phyloP scores from a whole-genome alignment of 2,888 invertebrate species.

The Tipula unca region DNA sequence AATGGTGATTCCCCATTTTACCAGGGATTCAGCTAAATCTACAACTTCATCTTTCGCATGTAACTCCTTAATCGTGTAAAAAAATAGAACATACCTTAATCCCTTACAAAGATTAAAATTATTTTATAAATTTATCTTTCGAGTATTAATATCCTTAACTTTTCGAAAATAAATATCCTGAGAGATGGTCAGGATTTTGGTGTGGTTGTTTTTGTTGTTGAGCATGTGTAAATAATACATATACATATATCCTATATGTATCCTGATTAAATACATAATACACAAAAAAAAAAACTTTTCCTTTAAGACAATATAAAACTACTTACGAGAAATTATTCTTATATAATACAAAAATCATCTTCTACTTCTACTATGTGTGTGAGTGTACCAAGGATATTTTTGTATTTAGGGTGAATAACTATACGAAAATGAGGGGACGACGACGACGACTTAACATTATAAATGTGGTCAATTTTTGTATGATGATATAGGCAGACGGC shows the following conservation, averaged over 20 bases:
- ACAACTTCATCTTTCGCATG: background rate
- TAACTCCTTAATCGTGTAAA: background rate
- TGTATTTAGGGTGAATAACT: background rate
- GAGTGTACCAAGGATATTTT: background rate
- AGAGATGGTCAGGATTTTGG: background rate
- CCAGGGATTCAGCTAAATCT: too few relatives aligned
- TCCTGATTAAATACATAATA: background rate
- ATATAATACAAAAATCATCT: background rate
- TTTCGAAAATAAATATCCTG: background rate
- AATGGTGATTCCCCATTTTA: too few relatives aligned
- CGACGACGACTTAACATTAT: background rate
- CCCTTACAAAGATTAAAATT: background rate
- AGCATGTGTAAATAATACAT: background rate
- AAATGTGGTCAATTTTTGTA: background rate
- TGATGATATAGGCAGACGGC: conserved; percentile 2
- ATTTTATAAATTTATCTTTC: background rate
- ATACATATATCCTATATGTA: background rate
- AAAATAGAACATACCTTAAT: background rate
- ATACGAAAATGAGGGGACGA: background rate
- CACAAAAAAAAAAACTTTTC: background rate
- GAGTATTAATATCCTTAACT: background rate
- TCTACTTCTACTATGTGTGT: background rate
- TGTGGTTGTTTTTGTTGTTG: background rate
- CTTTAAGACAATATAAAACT: conserved; percentile 14
- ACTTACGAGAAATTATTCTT: conserved; percentile 2